phyloP scores from a whole-genome alignment of 2,797 vertebrate genomes.

The Sebastes itinus region DNA sequence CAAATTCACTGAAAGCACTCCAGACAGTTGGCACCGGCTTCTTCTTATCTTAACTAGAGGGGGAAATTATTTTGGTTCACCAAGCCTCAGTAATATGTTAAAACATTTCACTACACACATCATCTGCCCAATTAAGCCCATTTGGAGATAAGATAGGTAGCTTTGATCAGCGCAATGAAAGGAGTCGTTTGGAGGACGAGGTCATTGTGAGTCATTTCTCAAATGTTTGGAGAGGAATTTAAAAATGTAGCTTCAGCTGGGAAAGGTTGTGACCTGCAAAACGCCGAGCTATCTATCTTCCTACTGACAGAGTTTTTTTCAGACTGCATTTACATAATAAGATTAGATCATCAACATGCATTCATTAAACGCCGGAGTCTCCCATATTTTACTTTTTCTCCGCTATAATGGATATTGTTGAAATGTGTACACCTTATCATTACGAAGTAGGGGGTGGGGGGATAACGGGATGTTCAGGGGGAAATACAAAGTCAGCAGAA shows the following conservation, averaged over 20 bases:
- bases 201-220: conserved; percentile 29
- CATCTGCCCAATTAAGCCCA: conserved; percentile 64
- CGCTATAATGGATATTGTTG: neutral
- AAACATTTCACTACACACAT: conserved; percentile 61
- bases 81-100: conserved; percentile 54
- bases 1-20: conserved; percentile 30
- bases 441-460: no score
- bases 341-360: neutral
- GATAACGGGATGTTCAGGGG: no score
- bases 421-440: neutral
- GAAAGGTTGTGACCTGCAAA: conserved; percentile 6
- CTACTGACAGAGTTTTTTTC: neutral
- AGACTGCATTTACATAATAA: neutral
- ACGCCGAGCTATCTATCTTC: neutral
- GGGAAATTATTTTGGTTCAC: conserved; percentile 61
- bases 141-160: conserved; percentile 56
- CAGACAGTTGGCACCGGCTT: conserved; percentile 20
- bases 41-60: conserved; percentile 48
- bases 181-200: conserved; percentile 35
- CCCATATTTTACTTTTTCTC: neutral
- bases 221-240: conserved; percentile 22
- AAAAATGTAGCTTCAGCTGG: neutral
- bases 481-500: no score
- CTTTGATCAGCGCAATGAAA: conserved; percentile 47
- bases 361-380: neutral